Percentiles rank a stretch among this genome's conserved stretches.
These are phyloP conservation scores for Penelope pileata DNA, from an alignment of 2,113 vertebrate genomes.

Conservation along the genomic window DNA sequence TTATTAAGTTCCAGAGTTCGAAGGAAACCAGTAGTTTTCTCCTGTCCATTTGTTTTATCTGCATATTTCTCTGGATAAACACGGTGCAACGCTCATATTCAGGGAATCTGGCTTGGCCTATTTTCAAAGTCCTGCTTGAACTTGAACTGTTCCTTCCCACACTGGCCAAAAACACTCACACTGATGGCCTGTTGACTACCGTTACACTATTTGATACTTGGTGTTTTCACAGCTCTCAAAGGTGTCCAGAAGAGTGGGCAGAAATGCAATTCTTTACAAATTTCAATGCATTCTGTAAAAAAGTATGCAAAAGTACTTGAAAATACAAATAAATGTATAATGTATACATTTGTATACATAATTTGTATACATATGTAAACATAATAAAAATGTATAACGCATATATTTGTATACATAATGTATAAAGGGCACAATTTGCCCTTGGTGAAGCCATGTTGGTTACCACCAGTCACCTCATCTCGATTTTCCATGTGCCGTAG, in stretches of 20 bases:
- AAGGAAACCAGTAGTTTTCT: neutral
- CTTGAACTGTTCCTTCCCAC: neutral
- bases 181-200: neutral
- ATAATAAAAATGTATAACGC: too few relatives aligned
- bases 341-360: too few relatives aligned
- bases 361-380: too few relatives aligned
- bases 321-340: neutral
- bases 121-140: neutral
- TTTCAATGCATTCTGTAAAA: neutral
- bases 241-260: neutral
- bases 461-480: too few relatives aligned
- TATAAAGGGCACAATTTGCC: too few relatives aligned
- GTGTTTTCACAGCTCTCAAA: neutral
- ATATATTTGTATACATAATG: too few relatives aligned
- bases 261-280: neutral
- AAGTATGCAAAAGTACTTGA: neutral
- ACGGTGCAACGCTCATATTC: accelerated
- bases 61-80: neutral
- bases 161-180: neutral
- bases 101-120: neutral
- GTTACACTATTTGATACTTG: neutral
- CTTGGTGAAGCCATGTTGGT: too few relatives aligned
- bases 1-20: neutral
- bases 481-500: too few relatives aligned
- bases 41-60: neutral